Conservation (phyloP, 2,888 invertebrate species). For the Diaprepes abbreviatus region DNA sequence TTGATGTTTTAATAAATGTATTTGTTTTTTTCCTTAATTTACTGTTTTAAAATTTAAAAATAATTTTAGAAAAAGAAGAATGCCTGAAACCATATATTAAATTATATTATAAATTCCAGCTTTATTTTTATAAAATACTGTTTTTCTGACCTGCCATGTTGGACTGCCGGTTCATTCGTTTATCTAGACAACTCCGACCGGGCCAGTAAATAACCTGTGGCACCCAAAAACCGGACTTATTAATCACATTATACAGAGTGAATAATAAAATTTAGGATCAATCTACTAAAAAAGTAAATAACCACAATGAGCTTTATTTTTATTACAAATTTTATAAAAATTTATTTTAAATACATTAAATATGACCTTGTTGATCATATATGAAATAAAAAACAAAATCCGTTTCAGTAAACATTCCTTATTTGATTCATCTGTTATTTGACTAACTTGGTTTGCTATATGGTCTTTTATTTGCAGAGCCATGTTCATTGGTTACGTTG, state of each 20-base stretch:
- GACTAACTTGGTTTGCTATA: not conserved
- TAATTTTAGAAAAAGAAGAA: not conserved
- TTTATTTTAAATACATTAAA: no score
- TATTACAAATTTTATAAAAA: no score
- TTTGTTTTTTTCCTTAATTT: no score
- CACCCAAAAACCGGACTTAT: slow-evolving; percentile 47
- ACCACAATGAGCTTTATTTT: no score
- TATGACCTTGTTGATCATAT: no score
- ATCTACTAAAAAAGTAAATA: no score
- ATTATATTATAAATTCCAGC: slow-evolving; percentile 40
- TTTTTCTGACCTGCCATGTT: slow-evolving; percentile 49
- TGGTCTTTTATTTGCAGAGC: not conserved
- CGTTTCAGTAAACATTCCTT: not conserved
- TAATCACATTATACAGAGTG: slow-evolving; percentile 45
- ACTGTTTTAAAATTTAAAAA: not conserved
- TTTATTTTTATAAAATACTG: slow-evolving; percentile 49
- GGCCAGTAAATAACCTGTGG: slow-evolving; percentile 47
- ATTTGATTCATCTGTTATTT: not conserved
- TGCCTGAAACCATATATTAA: slow-evolving; percentile 17
- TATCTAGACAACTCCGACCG: slow-evolving; percentile 49
- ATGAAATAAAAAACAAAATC: no score
- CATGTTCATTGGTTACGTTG: not conserved
- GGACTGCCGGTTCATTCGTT: slow-evolving; percentile 49
- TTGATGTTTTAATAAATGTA: no score
- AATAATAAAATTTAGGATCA: no score